Percentiles rank a stretch among this genome's conserved stretches.
phyloP scores from a whole-genome alignment of 2,797 vertebrate species.

The Helarctos malayanus region DNA sequence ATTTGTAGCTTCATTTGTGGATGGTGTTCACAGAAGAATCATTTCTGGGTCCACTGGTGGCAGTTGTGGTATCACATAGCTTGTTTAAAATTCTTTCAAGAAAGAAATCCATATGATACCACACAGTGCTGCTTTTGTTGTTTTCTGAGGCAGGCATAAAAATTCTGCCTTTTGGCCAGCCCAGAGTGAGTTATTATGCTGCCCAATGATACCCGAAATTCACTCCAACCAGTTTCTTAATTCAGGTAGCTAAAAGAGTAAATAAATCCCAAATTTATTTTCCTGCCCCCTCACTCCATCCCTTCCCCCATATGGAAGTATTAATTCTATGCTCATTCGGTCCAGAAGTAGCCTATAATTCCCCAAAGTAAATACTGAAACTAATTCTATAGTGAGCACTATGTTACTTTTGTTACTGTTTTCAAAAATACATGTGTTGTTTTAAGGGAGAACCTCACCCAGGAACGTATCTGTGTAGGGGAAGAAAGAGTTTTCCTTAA shows the following conservation, averaged over 20 bases:
- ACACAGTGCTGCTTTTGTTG: background rate
- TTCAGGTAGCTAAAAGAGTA: background rate
- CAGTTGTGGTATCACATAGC: background rate
- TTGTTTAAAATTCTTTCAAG: slow-evolving; percentile 15
- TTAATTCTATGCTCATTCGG: background rate
- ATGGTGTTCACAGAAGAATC: background rate
- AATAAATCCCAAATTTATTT: background rate
- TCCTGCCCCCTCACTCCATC: background rate
- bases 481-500: background rate
- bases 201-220: background rate
- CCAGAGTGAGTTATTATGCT: background rate
- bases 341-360: background rate
- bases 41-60: background rate
- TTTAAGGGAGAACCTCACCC: slow-evolving; percentile 16
- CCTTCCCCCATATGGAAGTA: background rate
- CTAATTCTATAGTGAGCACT: background rate
- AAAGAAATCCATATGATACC: background rate
- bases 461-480: background rate
- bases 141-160: slow-evolving; percentile 31
- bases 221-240: background rate
- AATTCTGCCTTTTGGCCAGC: background rate
- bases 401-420: background rate
- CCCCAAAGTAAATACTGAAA: background rate
- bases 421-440: background rate
- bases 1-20: background rate